Conservation (phyloP, 1,140 invertebrate species). For the Anastrepha ludens region DNA sequence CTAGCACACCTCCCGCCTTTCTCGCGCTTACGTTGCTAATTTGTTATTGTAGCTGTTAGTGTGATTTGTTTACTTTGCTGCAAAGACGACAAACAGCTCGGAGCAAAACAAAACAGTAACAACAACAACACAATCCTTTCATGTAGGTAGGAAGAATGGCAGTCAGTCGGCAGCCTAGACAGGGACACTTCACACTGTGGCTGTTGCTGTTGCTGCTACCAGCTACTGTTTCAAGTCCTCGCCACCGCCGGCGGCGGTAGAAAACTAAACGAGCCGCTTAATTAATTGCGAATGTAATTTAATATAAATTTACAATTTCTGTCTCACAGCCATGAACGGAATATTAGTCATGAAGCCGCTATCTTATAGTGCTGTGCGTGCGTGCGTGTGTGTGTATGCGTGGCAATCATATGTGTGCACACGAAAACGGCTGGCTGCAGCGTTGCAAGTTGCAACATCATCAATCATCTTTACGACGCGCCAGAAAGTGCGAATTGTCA, state of each 20-base stretch:
- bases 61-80: conserved; percentile 51
- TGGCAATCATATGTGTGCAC: not conserved
- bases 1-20: not conserved
- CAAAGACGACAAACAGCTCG: conserved; percentile 47
- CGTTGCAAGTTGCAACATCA: conserved; percentile 45
- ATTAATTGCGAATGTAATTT: conserved; percentile 52
- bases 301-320: conserved; percentile 53
- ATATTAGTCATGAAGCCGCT: conserved; percentile 34
- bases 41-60: conserved; percentile 50
- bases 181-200: not conserved
- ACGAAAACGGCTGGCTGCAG: not conserved
- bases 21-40: conserved; percentile 8
- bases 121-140: not conserved
- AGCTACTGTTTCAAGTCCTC: conserved; percentile 50
- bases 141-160: not conserved
- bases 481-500: conserved; percentile 48
- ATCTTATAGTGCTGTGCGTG: not conserved
- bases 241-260: conserved; percentile 7
- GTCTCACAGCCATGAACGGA: not conserved
- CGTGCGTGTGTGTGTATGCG: not conserved
- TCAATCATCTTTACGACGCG: conserved; percentile 37
- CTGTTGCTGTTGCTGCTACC: not conserved
- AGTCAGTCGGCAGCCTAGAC: not conserved
- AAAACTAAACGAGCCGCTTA: conserved; percentile 50
- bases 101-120: not conserved